Evolutionary conservation across 2,113 vertebrate species (phyloP), one percentile per base, ranked within the genome.

Genomic region (Cacatua alba): DNA sequence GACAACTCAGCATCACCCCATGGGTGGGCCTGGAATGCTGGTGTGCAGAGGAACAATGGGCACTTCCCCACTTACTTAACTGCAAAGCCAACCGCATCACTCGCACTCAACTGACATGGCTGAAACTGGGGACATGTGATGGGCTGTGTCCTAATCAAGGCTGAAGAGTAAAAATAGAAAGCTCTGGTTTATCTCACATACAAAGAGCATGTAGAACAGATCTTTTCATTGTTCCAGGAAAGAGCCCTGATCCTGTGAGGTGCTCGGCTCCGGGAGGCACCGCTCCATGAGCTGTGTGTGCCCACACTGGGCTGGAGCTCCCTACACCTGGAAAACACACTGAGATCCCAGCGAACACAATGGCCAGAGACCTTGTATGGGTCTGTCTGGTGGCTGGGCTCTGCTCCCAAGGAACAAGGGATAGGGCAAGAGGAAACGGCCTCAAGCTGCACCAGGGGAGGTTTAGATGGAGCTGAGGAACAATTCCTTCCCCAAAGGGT

Each of bases 261-360:
- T 37, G 3, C 19, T 16, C 1, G 0, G 33, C 2, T 14, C 33
- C 3, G 2, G 2, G 29, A 44, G 33, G 33, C 7, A 10, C 33
- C 53, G 55, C 60, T 18, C 0, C 3, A 15, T 62, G 78, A 65
- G 60, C 65, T 8, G 31, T 28, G n/a, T 1, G 48, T 39, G 33
- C 82, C 62, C 23, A 11, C 35, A 8, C 20, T 1, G 0, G 1
- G 37, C 39, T 24, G 39, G 43, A 41, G 18, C 62, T n/a, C 33
- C 9, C 70, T 35, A 31, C 0, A 1, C 19, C 51, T 11, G 26
- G 55, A 57, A n/a, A 57, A 9, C 19, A 57, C 55, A n/a, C 55
- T 57, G 31, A 57, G 33, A 57, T 57, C 31, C 55, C 33, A 57
- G 55, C 3, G 9, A 57, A 23, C 33, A 14, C 31, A 57, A n/a